Evolutionary conservation across 2,888 invertebrate species (phyloP).

Genomic region (Ectemnius cavifrons): DNA sequence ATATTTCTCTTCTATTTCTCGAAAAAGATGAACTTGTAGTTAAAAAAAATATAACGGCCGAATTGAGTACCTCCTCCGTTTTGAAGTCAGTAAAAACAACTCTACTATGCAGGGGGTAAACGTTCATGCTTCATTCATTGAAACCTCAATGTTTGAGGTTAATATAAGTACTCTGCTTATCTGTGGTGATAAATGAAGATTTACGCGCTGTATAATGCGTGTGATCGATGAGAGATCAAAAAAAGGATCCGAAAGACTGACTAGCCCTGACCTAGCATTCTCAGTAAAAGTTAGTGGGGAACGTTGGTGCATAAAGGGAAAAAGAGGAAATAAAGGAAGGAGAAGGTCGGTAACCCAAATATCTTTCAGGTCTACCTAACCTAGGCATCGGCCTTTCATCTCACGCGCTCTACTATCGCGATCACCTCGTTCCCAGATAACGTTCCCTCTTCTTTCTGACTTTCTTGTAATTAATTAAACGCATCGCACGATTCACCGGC

Average conservation of each 20-base stretch:
- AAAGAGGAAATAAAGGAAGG: slow-evolving; percentile 35
- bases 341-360: slow-evolving; percentile 56
- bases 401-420: slow-evolving; percentile 49
- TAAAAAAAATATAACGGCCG: too few relatives aligned
- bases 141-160: too few relatives aligned
- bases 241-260: slow-evolving; percentile 30
- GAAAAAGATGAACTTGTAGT: too few relatives aligned
- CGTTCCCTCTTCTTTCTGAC: slow-evolving; percentile 55
- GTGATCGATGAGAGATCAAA: background rate
- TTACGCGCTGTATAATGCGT: too few relatives aligned
- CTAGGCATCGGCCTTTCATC: slow-evolving; percentile 36
- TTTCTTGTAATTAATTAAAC: slow-evolving; percentile 59
- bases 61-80: too few relatives aligned
- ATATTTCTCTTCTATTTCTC: too few relatives aligned
- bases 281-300: slow-evolving; percentile 51
- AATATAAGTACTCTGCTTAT: too few relatives aligned
- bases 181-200: too few relatives aligned
- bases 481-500: slow-evolving; percentile 32
- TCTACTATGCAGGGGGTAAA: too few relatives aligned
- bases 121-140: background rate
- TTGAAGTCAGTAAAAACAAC: too few relatives aligned
- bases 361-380: slow-evolving; percentile 39
- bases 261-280: slow-evolving; percentile 46
- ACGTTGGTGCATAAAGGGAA: slow-evolving; percentile 23
- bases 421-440: slow-evolving; percentile 57